Evolutionary conservation across 2,113 vertebrate species (phyloP), one percentile per base, ranked within the genome.

Genomic region (Scytalopus superciliaris): DNA sequence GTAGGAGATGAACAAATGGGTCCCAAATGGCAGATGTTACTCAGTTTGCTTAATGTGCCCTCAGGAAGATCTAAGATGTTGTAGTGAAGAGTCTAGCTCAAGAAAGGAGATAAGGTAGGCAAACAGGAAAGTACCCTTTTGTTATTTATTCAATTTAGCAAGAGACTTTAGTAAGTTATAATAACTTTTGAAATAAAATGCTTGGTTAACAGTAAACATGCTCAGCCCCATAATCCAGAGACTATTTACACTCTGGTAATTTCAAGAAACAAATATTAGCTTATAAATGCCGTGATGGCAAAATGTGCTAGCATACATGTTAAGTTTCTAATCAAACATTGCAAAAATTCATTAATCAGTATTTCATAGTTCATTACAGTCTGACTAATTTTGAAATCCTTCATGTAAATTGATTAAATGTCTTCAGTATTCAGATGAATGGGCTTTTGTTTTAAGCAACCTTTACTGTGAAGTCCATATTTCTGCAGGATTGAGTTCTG

Each of bases 361-460:
- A 98, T 98, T 98, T 98, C 98, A 98, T 98, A 98, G 98, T 98
- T 98, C 98, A 98, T 98, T 98, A 98, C 98, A 97, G 98, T 95
- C 98, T 98, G 98, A 98, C 98, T 98, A 98, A 98, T 98, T 98
- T 98, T 98, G 96, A 98, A 98, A 98, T 98, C 97, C 97, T 97
- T 98, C 98, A 98, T 98, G 97, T 98, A 98, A 98, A 98, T 98
- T 98, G 98, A 98, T 98, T 98, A 98, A 97, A 97, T 98, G 98
- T 98, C 98, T 97, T 97, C 96, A 77, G 89, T 93, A 93, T 96
- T 97, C 98, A 98, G 98, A 98, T 97, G 97, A 98, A 98, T 98
- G 98, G 97, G 97, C 97, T 98, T 98, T 98, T 98, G 97, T 98
- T 97, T 98, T 96, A 97, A 97, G 96, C 98, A 98, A 98, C 97